Percentiles rank a stretch among this genome's conserved stretches.
Evolutionary conservation across 2,888 invertebrate genomes (phyloP).

Genomic region (Phaedon cochleariae): DNA sequence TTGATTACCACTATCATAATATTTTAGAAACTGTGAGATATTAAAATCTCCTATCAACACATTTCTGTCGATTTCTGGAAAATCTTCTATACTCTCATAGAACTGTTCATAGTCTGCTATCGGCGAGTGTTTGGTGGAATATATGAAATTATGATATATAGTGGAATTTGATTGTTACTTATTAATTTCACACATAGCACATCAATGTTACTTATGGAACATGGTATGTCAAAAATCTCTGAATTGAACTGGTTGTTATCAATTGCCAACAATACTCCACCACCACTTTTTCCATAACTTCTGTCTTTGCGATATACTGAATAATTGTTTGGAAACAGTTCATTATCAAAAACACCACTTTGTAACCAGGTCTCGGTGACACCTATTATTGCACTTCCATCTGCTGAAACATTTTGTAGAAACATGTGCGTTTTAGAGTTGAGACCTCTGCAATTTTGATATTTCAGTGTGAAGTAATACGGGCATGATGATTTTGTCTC

Average conservation of each 20-base stretch:
- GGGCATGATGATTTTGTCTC: neutral
- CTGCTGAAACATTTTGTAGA: neutral
- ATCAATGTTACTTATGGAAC: neutral
- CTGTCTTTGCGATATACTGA: neutral
- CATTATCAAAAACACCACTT: neutral
- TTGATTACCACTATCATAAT: neutral
- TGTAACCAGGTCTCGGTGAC: neutral
- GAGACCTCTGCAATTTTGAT: neutral
- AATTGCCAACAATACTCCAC: neutral
- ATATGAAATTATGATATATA: neutral
- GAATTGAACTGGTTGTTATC: neutral
- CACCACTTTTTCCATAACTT: neutral
- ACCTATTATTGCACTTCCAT: neutral
- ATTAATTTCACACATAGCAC: neutral
- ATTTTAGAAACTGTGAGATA: neutral
- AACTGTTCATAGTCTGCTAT: neutral
- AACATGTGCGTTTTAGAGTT: neutral
- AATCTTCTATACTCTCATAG: neutral
- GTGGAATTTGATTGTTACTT: neutral
- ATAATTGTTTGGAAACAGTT: neutral
- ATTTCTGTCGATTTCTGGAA: neutral
- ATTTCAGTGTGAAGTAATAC: neutral
- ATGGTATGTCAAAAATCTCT: neutral
- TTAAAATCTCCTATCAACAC: neutral
- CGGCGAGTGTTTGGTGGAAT: neutral